A percentile compares a stretch with the other conserved stretches of the same genome.
Evolutionary conservation across 2,888 invertebrate genomes (phyloP).

Genomic region (Poecilus cupreus): DNA sequence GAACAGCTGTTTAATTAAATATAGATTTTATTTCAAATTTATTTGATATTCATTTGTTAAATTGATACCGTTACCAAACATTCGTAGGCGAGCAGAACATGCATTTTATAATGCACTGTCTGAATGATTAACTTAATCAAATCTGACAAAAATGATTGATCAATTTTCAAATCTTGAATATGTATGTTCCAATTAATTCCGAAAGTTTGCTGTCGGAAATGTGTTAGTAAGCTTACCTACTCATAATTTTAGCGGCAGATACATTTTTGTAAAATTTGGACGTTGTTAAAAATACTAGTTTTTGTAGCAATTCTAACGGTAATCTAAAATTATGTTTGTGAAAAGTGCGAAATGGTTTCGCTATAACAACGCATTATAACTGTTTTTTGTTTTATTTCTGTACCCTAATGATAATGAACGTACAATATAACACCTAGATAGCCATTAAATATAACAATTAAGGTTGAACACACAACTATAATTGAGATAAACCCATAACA

Average conservation of each 20-base stretch:
- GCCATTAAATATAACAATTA: background rate
- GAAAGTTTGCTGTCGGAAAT: background rate
- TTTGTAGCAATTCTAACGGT: background rate
- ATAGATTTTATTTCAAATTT: constrained; percentile 3
- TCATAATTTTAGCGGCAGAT: background rate
- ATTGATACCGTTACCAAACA: constrained; percentile 16
- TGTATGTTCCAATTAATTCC: background rate
- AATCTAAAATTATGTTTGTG: background rate
- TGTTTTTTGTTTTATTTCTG: background rate
- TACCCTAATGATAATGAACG: background rate
- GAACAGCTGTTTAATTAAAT: constrained; percentile 2
- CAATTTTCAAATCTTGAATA: background rate
- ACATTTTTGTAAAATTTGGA: background rate
- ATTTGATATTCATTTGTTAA: constrained; percentile 4
- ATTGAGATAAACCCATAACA: background rate
- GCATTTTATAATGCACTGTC: background rate
- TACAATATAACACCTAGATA: background rate
- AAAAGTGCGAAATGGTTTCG: background rate
- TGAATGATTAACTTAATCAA: background rate
- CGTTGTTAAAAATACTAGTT: background rate
- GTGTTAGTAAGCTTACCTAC: background rate
- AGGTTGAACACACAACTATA: background rate
- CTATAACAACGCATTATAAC: background rate
- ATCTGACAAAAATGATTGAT: constrained; percentile 33
- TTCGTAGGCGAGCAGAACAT: constrained; percentile 3